Evolutionary conservation across 2,888 invertebrate species (phyloP).

Genomic region (Cephus pygmeus): DNA sequence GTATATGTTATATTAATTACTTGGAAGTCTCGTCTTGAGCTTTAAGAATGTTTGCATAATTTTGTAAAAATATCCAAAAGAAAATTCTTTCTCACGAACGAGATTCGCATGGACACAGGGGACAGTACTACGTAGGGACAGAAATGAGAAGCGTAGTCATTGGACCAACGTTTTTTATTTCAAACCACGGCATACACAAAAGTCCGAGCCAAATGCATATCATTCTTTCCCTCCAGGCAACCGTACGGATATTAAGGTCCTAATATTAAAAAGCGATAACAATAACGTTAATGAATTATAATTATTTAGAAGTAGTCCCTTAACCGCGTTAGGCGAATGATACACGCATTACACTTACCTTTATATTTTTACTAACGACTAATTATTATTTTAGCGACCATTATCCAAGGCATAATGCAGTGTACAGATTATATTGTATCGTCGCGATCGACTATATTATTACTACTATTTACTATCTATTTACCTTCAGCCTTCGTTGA

Average conservation of each 20-base stretch:
- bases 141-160: neutral
- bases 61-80: neutral
- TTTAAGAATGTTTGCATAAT: neutral
- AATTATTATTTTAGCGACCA: conserved; percentile 21
- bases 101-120: neutral
- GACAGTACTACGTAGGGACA: neutral
- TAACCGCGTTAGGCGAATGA: conserved; percentile 25
- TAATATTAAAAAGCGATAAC: conserved; percentile 39
- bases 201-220: conserved; percentile 49
- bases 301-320: conserved; percentile 37
- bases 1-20: neutral
- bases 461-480: neutral
- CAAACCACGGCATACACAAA: conserved; percentile 11
- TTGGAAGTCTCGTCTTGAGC: neutral
- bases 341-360: conserved; percentile 24
- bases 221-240: conserved; percentile 48
- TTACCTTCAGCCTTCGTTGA: neutral
- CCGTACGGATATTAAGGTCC: conserved; percentile 33
- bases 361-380: conserved; percentile 31
- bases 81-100: neutral
- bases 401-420: conserved; percentile 12
- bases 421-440: conserved; percentile 18
- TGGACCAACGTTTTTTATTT: neutral
- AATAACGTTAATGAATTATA: conserved; percentile 43
- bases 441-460: neutral